A percentile compares a stretch with the other conserved stretches of the same genome.
Evolutionary conservation across 1,140 invertebrate species (phyloP).

Genomic region (Diabrotica virgifera): DNA sequence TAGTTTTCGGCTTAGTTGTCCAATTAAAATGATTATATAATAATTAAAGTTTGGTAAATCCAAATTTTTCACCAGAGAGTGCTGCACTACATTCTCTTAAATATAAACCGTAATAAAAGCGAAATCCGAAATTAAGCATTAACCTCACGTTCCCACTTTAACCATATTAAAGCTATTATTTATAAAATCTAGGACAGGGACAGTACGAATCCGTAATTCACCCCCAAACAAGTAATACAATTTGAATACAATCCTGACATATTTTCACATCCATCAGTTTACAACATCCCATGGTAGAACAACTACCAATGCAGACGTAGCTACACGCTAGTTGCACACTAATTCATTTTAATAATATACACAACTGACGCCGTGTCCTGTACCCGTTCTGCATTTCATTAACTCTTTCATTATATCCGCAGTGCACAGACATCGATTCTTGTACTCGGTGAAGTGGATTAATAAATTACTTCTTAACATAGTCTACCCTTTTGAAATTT

Average conservation of each 20-base stretch:
- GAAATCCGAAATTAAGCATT: not conserved
- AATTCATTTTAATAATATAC: constrained; percentile 1
- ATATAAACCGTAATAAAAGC: not conserved
- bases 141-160: not conserved
- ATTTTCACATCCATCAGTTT: not conserved
- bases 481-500: too few relatives aligned
- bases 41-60: too few relatives aligned
- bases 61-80: too few relatives aligned
- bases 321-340: constrained; percentile 1
- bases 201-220: not conserved
- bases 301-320: not conserved
- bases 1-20: too few relatives aligned
- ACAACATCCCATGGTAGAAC: not conserved
- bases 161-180: not conserved
- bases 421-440: too few relatives aligned
- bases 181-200: not conserved
- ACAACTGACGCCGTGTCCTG: not conserved
- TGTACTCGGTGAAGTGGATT: too few relatives aligned
- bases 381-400: not conserved
- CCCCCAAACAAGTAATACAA: constrained; percentile 1
- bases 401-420: not conserved
- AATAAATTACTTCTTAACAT: too few relatives aligned
- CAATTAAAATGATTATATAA: too few relatives aligned
- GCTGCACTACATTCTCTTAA: too few relatives aligned
- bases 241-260: not conserved